phyloP scores from a whole-genome alignment of 2,797 vertebrate species.

The Heterohyrax brucei region DNA sequence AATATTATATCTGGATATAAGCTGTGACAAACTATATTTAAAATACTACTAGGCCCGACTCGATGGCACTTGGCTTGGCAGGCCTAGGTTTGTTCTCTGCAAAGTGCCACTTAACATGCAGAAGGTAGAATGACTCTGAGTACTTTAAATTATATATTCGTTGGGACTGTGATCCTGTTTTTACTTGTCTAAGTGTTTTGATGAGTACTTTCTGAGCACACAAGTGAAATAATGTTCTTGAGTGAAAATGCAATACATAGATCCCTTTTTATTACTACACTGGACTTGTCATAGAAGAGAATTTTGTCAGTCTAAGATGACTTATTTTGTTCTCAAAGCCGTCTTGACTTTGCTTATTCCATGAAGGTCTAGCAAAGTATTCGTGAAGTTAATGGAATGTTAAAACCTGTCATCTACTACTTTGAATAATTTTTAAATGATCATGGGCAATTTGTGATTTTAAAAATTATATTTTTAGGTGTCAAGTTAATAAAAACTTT shows the following conservation, averaged over 20 bases:
- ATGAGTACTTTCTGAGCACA: constrained; percentile 13
- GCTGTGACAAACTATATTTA: constrained; percentile 3
- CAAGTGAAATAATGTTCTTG: constrained; percentile 62
- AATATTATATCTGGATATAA: constrained; percentile 30
- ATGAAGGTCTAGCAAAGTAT: background rate
- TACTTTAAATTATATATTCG: background rate
- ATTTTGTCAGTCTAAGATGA: constrained; percentile 3
- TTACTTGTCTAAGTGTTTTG: constrained; percentile 1
- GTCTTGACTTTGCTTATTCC: constrained; percentile 65
- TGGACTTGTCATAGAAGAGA: background rate
- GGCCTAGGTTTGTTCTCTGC: constrained; percentile 43
- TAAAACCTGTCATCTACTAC: constrained; percentile 48
- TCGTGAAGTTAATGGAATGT: constrained; percentile 9
- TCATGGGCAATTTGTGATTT: constrained; percentile 61
- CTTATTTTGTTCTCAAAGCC: constrained; percentile 33
- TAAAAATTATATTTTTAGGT: constrained; percentile 69
- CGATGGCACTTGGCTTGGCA: no score
- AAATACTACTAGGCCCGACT: background rate
- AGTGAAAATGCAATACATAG: constrained; percentile 1
- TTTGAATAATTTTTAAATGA: constrained; percentile 73
- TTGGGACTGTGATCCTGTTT: background rate
- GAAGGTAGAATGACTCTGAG: background rate
- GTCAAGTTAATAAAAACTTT: constrained; percentile 67
- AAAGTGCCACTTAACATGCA: background rate
- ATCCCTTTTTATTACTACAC: constrained; percentile 16